Percentiles rank a stretch among this genome's conserved stretches.
phyloP scores from a whole-genome alignment of 2,888 invertebrate genomes.

The Spodoptera littoralis region DNA sequence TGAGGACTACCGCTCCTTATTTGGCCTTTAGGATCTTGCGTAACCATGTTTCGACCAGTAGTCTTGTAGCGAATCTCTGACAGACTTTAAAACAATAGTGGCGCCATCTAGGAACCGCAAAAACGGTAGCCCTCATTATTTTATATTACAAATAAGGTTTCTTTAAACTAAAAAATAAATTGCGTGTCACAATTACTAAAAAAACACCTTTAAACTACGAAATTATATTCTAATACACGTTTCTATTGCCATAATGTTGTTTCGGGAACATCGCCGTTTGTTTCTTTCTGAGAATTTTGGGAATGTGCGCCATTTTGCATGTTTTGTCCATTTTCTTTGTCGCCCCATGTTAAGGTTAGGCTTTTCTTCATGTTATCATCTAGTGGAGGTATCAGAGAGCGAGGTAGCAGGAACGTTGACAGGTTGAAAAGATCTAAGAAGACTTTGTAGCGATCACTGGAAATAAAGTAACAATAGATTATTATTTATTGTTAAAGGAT shows the following conservation, averaged over 20 bases:
- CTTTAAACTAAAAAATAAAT: too few species aligned
- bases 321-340: conserved; percentile 50
- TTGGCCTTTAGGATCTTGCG: too few species aligned
- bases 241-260: conserved; percentile 61
- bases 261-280: conserved; percentile 49
- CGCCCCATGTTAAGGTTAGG: conserved; percentile 90
- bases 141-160: too few species aligned
- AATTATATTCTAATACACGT: too few species aligned
- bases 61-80: too few species aligned
- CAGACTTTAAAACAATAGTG: too few species aligned
- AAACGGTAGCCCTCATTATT: too few species aligned
- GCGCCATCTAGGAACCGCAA: too few species aligned
- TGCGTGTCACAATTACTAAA: too few species aligned
- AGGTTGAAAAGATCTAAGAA: conserved; percentile 99
- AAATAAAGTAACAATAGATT: conserved; percentile 9
- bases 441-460: conserved; percentile 99
- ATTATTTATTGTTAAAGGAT: not conserved
- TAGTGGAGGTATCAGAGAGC: conserved; percentile 96
- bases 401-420: conserved; percentile 98
- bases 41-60: too few species aligned
- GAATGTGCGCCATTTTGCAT: not conserved
- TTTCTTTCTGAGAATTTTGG: conserved; percentile 10
- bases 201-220: too few species aligned
- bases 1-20: too few species aligned
- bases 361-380: conserved; percentile 94